Evolutionary conservation across 1,140 invertebrate genomes (phyloP).

Genomic region (Lordiphosa stackelbergi): DNA sequence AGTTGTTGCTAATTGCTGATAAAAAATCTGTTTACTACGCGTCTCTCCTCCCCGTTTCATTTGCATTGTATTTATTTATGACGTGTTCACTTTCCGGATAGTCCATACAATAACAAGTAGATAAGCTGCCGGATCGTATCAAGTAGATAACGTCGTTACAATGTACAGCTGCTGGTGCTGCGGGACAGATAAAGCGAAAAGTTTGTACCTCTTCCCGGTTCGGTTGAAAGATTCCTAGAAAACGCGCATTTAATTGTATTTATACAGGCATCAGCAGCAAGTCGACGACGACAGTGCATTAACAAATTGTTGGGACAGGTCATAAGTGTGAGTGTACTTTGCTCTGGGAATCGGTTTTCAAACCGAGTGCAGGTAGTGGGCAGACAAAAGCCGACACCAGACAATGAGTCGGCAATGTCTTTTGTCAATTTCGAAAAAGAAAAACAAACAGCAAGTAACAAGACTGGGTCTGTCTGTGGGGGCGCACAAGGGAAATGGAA

Average conservation of each 20-base stretch:
- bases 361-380: constrained; percentile 22
- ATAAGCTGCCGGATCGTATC: constrained; percentile 6
- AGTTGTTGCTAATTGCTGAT: constrained; percentile 45
- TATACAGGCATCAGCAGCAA: constrained; percentile 7
- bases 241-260: constrained; percentile 25
- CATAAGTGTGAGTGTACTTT: constrained; percentile 21
- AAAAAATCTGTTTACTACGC: constrained; percentile 28
- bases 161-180: constrained; percentile 3
- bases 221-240: constrained; percentile 25
- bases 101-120: constrained; percentile 9
- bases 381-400: constrained; percentile 28
- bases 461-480: background rate
- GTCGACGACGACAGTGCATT: background rate
- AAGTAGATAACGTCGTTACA: background rate
- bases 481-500: background rate
- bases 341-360: background rate
- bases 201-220: constrained; percentile 6
- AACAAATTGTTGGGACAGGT: constrained; percentile 43
- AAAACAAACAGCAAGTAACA: constrained; percentile 1
- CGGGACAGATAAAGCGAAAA: constrained; percentile 2
- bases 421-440: constrained; percentile 20
- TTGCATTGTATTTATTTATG: constrained; percentile 17
- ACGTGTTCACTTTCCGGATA: constrained; percentile 6
- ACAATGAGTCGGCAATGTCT: constrained; percentile 40
- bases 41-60: background rate